phyloP scores from a whole-genome alignment of 2,797 vertebrate species.

The Philypnodon macrostomus region DNA sequence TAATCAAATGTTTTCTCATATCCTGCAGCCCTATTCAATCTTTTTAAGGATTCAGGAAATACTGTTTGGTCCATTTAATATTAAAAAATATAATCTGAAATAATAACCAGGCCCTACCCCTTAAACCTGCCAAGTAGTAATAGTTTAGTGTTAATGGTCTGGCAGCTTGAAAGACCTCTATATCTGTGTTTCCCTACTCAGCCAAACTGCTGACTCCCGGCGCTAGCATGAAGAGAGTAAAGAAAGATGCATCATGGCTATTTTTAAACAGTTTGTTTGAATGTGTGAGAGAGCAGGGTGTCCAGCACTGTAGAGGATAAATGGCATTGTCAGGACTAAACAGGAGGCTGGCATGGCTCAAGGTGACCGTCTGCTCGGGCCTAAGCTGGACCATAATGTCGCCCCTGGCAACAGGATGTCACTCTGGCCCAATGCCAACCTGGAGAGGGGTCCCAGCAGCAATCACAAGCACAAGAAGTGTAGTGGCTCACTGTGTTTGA shows the following conservation, averaged over 20 bases:
- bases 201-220: slow-evolving; percentile 56
- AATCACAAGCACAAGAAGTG: slow-evolving; percentile 59
- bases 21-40: too few relatives aligned
- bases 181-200: slow-evolving; percentile 44
- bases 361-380: slow-evolving; percentile 80
- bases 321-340: slow-evolving; percentile 71
- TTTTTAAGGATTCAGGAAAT: too few relatives aligned
- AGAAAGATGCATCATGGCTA: slow-evolving; percentile 49
- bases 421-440: slow-evolving; percentile 70
- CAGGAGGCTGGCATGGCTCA: slow-evolving; percentile 74
- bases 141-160: slow-evolving; percentile 31
- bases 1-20: too few relatives aligned
- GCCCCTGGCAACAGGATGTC: slow-evolving; percentile 78
- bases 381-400: slow-evolving; percentile 67
- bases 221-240: slow-evolving; percentile 15
- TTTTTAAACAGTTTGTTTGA: slow-evolving; percentile 29
- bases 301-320: slow-evolving; percentile 61
- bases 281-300: slow-evolving; percentile 38
- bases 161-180: slow-evolving; percentile 33
- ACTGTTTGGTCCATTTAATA: too few relatives aligned
- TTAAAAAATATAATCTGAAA: too few relatives aligned
- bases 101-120: too few relatives aligned
- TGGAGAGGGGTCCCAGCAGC: slow-evolving; percentile 60
- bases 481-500: slow-evolving; percentile 40
- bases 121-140: slow-evolving; percentile 27